Conservation (phyloP, 2,888 invertebrate genomes). For the Stenichneumon culpator region DNA sequence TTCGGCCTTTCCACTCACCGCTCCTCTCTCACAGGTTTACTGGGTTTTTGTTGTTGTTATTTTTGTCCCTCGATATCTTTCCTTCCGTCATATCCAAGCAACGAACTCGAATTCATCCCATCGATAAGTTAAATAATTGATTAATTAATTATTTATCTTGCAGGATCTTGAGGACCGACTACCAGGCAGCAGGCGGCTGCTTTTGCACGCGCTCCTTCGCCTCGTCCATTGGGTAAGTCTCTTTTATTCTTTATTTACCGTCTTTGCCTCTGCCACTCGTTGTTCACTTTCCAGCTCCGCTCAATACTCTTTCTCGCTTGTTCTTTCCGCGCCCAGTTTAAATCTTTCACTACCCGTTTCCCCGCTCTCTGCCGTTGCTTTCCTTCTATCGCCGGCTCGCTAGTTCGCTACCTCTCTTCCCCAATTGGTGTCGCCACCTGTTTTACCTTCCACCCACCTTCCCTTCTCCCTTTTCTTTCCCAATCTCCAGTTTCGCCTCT, state of each 20-base stretch:
- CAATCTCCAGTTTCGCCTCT: background rate
- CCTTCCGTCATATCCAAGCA: background rate
- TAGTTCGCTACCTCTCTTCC: background rate
- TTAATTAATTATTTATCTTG: conserved; percentile 59
- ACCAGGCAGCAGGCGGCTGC: conserved; percentile 7
- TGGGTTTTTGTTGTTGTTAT: background rate
- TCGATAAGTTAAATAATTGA: conserved; percentile 53
- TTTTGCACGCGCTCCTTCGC: conserved; percentile 24
- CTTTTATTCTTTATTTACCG: background rate
- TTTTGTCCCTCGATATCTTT: background rate
- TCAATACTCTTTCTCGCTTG: no score
- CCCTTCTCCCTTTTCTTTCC: background rate
- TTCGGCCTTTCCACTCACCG: background rate
- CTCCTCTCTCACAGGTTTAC: conserved; percentile 33
- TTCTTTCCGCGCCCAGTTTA: background rate
- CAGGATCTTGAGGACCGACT: conserved; percentile 30
- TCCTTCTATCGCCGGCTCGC: background rate
- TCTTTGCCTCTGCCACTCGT: background rate
- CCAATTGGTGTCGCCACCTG: background rate
- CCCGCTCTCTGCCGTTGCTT: background rate
- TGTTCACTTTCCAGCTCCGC: no score
- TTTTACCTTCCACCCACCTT: background rate
- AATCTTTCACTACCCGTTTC: background rate
- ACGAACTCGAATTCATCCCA: conserved; percentile 16
- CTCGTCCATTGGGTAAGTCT: conserved; percentile 1